Conservation (phyloP, 2,797 vertebrate species). For the Triplophysa yarkandensis region DNA sequence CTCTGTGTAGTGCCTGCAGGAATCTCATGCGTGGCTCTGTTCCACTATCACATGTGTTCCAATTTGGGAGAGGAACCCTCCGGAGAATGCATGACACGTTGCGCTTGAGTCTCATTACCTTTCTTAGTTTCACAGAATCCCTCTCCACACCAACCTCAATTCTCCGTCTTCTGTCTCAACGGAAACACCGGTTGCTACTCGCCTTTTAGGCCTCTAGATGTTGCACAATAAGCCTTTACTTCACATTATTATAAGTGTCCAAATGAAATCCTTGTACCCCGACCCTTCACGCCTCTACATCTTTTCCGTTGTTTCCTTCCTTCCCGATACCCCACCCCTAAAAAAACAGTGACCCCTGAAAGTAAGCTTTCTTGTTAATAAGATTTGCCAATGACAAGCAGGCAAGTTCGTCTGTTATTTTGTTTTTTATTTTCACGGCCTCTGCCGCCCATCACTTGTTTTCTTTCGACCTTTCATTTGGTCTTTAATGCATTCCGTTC, state of each 20-base stretch:
- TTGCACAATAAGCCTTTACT: conserved; percentile 47
- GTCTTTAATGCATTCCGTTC: conserved; percentile 55
- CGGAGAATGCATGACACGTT: conserved; percentile 37
- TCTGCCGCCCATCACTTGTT: background rate
- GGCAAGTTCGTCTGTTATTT: conserved; percentile 55
- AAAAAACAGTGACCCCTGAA: conserved; percentile 19
- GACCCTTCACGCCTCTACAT: background rate
- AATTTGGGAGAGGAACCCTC: conserved; percentile 46
- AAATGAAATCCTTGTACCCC: background rate
- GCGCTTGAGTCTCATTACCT: conserved; percentile 35
- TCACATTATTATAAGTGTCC: conserved; percentile 55
- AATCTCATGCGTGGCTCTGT: conserved; percentile 23
- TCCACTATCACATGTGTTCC: conserved; percentile 49
- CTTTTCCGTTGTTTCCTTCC: background rate
- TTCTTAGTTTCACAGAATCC: conserved; percentile 24
- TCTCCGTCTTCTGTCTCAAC: conserved; percentile 41
- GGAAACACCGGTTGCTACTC: conserved; percentile 33
- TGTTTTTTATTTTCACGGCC: conserved; percentile 24
- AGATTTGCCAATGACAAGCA: conserved; percentile 57
- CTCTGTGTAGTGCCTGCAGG: background rate
- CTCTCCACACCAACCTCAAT: conserved; percentile 42
- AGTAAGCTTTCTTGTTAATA: conserved; percentile 47
- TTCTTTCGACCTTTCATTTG: conserved; percentile 5
- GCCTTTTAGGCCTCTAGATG: conserved; percentile 46
- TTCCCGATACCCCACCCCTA: background rate